A percentile compares a stretch with the other conserved stretches of the same genome.
Evolutionary conservation across 2,797 vertebrate genomes (phyloP).

Genomic region (Micropoecilia bifurca): DNA sequence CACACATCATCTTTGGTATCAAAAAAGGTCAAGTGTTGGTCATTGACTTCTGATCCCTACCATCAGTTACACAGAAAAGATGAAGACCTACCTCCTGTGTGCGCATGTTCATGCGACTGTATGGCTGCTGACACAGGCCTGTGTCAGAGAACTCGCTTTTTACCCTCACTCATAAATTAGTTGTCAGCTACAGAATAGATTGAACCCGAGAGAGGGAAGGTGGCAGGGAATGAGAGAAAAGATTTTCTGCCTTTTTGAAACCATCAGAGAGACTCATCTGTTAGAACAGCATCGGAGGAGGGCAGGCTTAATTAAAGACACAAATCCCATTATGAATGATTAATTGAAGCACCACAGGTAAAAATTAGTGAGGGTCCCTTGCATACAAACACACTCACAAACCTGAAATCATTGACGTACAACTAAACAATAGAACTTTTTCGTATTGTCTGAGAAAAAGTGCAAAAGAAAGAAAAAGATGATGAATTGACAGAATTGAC

Average conservation of each 20-base stretch:
- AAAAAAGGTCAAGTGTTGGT: slow-evolving; percentile 56
- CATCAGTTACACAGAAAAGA: slow-evolving; percentile 67
- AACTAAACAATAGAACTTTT: slow-evolving; percentile 27
- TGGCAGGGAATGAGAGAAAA: slow-evolving; percentile 39
- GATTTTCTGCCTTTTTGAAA: slow-evolving; percentile 49
- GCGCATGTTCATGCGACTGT: slow-evolving; percentile 10
- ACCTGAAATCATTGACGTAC: slow-evolving; percentile 28
- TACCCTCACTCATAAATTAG: slow-evolving; percentile 75
- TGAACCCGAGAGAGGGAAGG: slow-evolving; percentile 61
- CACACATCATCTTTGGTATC: slow-evolving; percentile 19
- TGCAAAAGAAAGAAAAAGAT: slow-evolving; percentile 11
- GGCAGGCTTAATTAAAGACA: slow-evolving; percentile 57
- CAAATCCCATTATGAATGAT: slow-evolving; percentile 52
- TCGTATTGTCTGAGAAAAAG: not conserved
- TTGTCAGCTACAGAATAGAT: slow-evolving; percentile 76
- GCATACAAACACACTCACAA: slow-evolving; percentile 31
- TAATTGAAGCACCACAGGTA: slow-evolving; percentile 60
- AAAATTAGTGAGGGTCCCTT: slow-evolving; percentile 43
- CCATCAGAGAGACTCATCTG: slow-evolving; percentile 39
- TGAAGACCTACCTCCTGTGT: slow-evolving; percentile 58
- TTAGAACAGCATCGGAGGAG: slow-evolving; percentile 48
- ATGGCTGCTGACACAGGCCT: slow-evolving; percentile 61
- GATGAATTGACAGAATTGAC: slow-evolving; percentile 11
- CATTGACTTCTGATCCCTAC: slow-evolving; percentile 67
- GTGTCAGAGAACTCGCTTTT: slow-evolving; percentile 41